A percentile compares a stretch with the other conserved stretches of the same genome.
Conservation (phyloP, 2,113 vertebrate genomes). For the Sceloporus tristichus region DNA sequence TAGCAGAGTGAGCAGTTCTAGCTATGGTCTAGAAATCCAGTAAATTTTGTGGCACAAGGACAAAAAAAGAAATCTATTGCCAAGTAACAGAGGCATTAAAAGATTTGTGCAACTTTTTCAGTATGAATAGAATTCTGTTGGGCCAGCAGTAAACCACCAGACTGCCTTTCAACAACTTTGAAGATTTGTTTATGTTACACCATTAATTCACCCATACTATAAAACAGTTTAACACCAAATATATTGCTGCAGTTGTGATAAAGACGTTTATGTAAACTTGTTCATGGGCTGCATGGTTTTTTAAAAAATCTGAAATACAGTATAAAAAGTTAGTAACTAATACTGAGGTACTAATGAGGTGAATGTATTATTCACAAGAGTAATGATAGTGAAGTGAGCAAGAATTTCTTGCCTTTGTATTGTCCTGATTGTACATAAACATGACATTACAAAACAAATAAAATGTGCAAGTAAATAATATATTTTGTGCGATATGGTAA, state of each 20-base stretch:
- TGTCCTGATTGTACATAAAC: too few species aligned
- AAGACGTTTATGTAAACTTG: background rate
- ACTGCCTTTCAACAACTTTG: background rate
- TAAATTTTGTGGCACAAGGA: background rate
- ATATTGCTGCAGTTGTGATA: background rate
- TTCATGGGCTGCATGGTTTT: background rate
- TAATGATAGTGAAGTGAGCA: background rate
- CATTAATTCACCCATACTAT: background rate
- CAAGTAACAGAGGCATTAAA: background rate
- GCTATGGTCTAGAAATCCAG: background rate
- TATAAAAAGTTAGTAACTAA: background rate
- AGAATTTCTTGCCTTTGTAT: background rate
- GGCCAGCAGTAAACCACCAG: background rate
- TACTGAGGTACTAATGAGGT: background rate
- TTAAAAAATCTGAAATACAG: background rate
- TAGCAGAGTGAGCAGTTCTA: background rate
- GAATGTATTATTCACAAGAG: background rate
- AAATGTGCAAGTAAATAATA: slow-evolving; percentile 3
- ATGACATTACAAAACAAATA: background rate
- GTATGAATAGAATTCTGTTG: slow-evolving; percentile 8
- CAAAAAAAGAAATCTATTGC: background rate
- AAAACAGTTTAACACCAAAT: background rate
- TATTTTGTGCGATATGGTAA: background rate
- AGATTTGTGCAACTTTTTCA: slow-evolving; percentile 1
- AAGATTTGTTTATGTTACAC: background rate